A percentile compares a stretch with the other conserved stretches of the same genome.
Conservation (phyloP, 2,797 vertebrate species). For the Enteromius paludinosus region DNA sequence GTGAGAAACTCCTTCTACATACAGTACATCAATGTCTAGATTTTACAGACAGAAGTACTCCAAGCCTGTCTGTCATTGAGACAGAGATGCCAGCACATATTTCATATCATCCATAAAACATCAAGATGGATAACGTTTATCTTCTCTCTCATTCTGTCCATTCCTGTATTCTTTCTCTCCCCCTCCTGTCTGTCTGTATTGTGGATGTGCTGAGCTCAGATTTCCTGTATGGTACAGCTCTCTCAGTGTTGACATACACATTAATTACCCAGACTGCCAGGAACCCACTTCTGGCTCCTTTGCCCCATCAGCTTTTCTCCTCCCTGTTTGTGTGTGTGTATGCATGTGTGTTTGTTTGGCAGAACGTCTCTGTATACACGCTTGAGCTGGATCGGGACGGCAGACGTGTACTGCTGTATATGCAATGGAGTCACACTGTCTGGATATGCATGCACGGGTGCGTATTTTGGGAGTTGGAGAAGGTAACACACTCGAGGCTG, state of each 20-base stretch:
- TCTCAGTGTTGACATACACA: constrained; percentile 80
- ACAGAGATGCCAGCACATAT: constrained; percentile 44
- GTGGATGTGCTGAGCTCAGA: constrained; percentile 79
- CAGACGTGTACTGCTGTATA: constrained; percentile 14
- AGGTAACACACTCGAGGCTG: constrained; percentile 1
- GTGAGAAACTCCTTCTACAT: constrained; percentile 63
- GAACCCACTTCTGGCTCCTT: constrained; percentile 74
- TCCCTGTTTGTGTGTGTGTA: constrained; percentile 39
- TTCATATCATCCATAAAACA: constrained; percentile 51
- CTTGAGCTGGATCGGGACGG: not conserved
- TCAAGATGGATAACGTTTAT: constrained; percentile 68
- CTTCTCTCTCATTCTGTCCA: constrained; percentile 69
- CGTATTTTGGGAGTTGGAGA: constrained; percentile 34
- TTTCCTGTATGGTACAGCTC: constrained; percentile 72
- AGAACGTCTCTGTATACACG: constrained; percentile 12
- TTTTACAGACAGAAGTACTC: constrained; percentile 63
- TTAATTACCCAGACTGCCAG: constrained; percentile 80
- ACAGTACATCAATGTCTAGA: constrained; percentile 65
- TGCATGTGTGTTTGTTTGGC: constrained; percentile 60
- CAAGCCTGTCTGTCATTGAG: constrained; percentile 24
- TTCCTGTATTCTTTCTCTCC: constrained; percentile 57
- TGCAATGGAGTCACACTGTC: constrained; percentile 16
- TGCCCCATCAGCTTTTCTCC: constrained; percentile 62
- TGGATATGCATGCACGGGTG: not conserved
- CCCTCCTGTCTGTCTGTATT: constrained; percentile 63